Evolutionary conservation across 2,888 invertebrate genomes (phyloP).

Genomic region (Magallana nippona): DNA sequence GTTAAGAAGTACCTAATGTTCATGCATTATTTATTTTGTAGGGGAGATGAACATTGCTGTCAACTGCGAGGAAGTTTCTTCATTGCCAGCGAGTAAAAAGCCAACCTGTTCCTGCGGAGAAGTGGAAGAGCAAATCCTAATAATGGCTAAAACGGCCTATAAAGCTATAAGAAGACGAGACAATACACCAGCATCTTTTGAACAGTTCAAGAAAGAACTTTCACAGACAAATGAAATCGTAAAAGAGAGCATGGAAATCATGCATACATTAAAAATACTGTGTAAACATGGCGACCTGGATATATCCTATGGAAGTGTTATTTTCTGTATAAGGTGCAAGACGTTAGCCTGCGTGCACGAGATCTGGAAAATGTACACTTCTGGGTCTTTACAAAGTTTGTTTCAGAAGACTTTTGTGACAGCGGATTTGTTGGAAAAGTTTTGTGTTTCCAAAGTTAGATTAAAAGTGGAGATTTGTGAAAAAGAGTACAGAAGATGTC

Average conservation of each 20-base stretch:
- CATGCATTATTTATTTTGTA: conserved; percentile 41
- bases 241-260: conserved; percentile 64
- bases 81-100: conserved; percentile 48
- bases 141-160: conserved; percentile 64
- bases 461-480: conserved; percentile 58
- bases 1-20: too few relatives aligned
- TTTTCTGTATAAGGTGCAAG: conserved; percentile 54
- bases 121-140: conserved; percentile 64
- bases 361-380: conserved; percentile 60
- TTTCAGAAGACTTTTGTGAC: conserved; percentile 61
- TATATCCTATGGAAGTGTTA: conserved; percentile 61
- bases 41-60: conserved; percentile 65
- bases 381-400: conserved; percentile 54
- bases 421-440: conserved; percentile 49
- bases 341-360: conserved; percentile 53
- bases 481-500: conserved; percentile 60
- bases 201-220: conserved; percentile 67
- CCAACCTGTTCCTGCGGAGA: conserved; percentile 61
- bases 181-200: conserved; percentile 61
- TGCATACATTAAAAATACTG: conserved; percentile 63
- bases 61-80: conserved; percentile 59
- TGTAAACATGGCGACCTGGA: conserved; percentile 65
- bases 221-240: conserved; percentile 62
- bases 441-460: conserved; percentile 51
- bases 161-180: conserved; percentile 60